Evolutionary conservation across 2,797 vertebrate species (phyloP), one percentile per base, ranked within the genome.

Genomic region (Apogon hyalosoma): DNA sequence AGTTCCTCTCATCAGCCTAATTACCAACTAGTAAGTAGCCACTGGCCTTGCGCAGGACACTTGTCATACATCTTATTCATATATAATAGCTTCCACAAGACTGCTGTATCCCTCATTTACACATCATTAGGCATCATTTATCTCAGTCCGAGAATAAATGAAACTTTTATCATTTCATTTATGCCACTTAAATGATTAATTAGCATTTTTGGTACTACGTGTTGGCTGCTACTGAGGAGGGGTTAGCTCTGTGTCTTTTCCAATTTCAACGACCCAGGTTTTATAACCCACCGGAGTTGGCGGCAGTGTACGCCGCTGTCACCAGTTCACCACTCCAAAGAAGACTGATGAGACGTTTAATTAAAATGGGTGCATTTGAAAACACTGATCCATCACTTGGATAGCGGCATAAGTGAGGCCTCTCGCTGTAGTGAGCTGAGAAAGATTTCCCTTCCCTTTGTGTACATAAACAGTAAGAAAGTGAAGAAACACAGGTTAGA

Each of bases 11-110:
- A 88, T 82, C 56, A 70, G 51, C 77, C 83, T 84, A 89, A 88
- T 93, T 90, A 92, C 76, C 73, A 72, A 46, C 53, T 66, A 51
- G 73, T 85, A 88, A 92, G 85, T 90, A 82, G 81, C 69, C 74
- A 71, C 65, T 84, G 77, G 84, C 71, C 78, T 54, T 18, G 56
- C 64, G 80, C 63, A 63, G 69, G 69, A 82, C 83, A 87, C 83
- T 84, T 64, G 76, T 75, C 83, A 83, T 82, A 71, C 73, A 57
- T 90, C 89, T 89, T 85, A 70, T 80, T 87, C 85, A 77, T 74
- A 68, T 77, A 72, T 87, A 92, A 90, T 88, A 84, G 77, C 73
- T 64, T 68, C 71, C 69, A 80, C 75, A 67, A 64, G 80, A 74
- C 77, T 42, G 52, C 39, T 63, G 70, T 85, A 87, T 82, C 73